Base-by-base conservation (phyloP, 2,888 invertebrate species). In the Hecatera dysodea region DNA sequence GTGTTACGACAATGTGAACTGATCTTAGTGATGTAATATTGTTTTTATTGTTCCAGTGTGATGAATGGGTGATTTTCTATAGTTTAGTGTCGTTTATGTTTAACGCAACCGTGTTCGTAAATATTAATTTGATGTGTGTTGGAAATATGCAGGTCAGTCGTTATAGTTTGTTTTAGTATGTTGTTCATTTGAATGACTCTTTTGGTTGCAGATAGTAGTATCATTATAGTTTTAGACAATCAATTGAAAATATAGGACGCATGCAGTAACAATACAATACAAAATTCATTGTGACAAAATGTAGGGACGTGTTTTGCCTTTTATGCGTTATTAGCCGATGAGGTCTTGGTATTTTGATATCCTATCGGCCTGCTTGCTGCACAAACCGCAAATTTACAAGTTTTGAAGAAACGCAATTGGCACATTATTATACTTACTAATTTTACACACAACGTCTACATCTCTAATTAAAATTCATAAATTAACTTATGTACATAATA, bases 1-100 rank as follows among this genome's bases (percentile, higher is more conserved):
- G 36, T 55, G 42, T 84, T 82, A 70, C 78, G 75, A 67, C 73
- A 50, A 72, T 80, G 78, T 75, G 83, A 78, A 75, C 76, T 56
- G 78, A 72, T 57, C 60, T 46, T 44, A 57, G 64, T 81, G 80
- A 67, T 53, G 80, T 67, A 80, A 81, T 59, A 24, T 27, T 12
- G 39, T 80, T 80, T 71, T 77, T 81, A 68, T 79, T 78, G 66
- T 79, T 57, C 22, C 24, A 12, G 68, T 75, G 56, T 69, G 59
- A 75, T 80, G 78, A 81, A 81, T 81, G 67, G 46, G 63, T 52
- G 64, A 65, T 70, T 80, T 64, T 57, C 61, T 67, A 27, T n/a
- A 61, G 67, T 80, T 78, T 53, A 61, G 42, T 19, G 48, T 27
- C n/a, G 60, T 80, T 78, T 67, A 62, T n/a, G 29, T 52, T 17